Base-by-base conservation (phyloP, 2,797 vertebrate species). In the Enteromius mattozi region DNA sequence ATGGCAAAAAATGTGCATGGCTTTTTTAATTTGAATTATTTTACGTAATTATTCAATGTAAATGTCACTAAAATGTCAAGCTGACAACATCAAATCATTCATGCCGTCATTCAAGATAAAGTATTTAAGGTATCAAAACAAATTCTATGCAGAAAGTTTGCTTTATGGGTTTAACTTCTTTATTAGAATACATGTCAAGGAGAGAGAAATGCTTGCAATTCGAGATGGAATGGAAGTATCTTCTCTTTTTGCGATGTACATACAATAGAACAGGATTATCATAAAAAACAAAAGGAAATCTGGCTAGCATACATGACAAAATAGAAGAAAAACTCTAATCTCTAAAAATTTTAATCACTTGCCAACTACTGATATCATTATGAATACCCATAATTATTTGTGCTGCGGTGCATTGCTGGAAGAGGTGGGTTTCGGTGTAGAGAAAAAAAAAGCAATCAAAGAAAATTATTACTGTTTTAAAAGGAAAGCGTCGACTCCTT, bases 11-110 rank as follows among this genome's bases (percentile, higher is more conserved):
- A 61, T 13, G 4, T 7, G 30, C 16, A 35, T 33, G 30, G 7
- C 30, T 30, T 65, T 33, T 65, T 33, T 8, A 4, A 65, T 19
- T 65, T 35, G 6, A 65, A 65, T 65, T 33, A 0, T 17, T 65
- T 65, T 65, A 65, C 1, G 1, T 33, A 47, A 51, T 74, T 74
- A 21, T 13, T 51, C 27, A 51, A 21, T 13, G 71, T 74, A 51
- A 51, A 35, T 51, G 17, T 75, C 30, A 75, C 19, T 14, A n/a
- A 75, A 75, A 75, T 54, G 30, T 54, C 47, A 54, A n/a, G 30
- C 5, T 54, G 30, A 2, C 0, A 35, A n/a, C 5, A 35, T 35
- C 21, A 6, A 51, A 27, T 69, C 10, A 54, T 21, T 5, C 9
- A 13, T 10, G 14, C 3, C 17, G 21, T 21, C 16, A 12, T 21